Evolutionary conservation across 2,888 invertebrate species (phyloP), one percentile per base, ranked within the genome.

Genomic region (Amitus sp.): DNA sequence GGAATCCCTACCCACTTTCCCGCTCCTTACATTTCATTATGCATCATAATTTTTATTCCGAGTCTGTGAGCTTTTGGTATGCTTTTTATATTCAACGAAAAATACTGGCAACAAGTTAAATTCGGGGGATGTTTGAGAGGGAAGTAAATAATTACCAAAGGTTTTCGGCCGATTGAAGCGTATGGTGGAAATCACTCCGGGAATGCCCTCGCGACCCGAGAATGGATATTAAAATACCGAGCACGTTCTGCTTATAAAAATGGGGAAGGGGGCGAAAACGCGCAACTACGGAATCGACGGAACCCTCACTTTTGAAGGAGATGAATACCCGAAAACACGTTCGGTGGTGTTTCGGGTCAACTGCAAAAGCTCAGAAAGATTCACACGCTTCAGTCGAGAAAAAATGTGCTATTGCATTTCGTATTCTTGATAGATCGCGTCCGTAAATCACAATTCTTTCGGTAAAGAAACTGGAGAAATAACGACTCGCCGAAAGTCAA

Each of bases 211-310:
- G 37, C 37, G 37, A 12, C 5, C 3, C 33, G 5, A 33, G 33
- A 9, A 37, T 37, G 37, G 58, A 55, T 51, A 65, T 65, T 59
- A 55, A 47, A 56, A 58, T 62, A 52, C 48, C 61, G 39, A 18
- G 58, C 65, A 65, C 65, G 65, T 65, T 51, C 17, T 7, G 13
- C 30, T 52, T 60, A 61, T 65, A 58, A 65, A 61, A 57, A 58
- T 58, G 58, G 60, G 43, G 48, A 30, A 47, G 54, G 56, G 57
- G 61, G 58, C 51, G 57, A 49, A 56, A 65, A 61, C 20, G 12
- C 9, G 9, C n/a, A 18, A 20, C 19, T 42, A 20, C 20, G 9
- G 20, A 42, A 42, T 42, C 20, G 19, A 10, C 9, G n/a, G 20
- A 18, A 42, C 20, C 42, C 15, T 39, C 18, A 3, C 17, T 39